These are phyloP conservation scores for Micromys minutus DNA, from an alignment of 2,113 vertebrate species.

Conservation along the genomic window DNA sequence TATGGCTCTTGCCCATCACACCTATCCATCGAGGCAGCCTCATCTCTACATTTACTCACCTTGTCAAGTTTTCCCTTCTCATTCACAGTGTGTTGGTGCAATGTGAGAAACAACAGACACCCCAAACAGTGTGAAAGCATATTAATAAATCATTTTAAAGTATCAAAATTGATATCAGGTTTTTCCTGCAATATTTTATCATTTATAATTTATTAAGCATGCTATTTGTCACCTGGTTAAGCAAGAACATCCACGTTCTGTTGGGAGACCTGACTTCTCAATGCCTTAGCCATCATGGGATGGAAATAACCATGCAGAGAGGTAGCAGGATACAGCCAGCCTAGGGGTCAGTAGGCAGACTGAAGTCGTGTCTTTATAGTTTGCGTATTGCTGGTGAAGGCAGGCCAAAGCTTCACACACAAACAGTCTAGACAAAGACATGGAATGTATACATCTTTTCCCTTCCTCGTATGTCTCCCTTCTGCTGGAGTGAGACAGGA, in stretches of 20 bases:
- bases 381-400: background rate
- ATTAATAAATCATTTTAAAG: slow-evolving; percentile 71
- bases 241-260: slow-evolving; percentile 54
- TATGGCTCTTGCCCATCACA: background rate
- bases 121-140: slow-evolving; percentile 35
- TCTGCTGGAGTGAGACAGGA: background rate
- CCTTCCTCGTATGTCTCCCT: background rate
- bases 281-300: background rate
- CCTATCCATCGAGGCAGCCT: background rate
- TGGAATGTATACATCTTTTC: background rate
- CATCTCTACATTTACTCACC: slow-evolving; percentile 3
- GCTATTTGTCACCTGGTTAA: slow-evolving; percentile 70
- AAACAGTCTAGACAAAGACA: background rate
- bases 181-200: slow-evolving; percentile 62
- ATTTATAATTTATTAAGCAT: slow-evolving; percentile 70
- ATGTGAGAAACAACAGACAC: slow-evolving; percentile 42
- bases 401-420: background rate
- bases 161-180: slow-evolving; percentile 64
- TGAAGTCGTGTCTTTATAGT: background rate
- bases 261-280: background rate
- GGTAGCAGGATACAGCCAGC: background rate
- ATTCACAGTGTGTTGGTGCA: background rate
- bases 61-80: slow-evolving; percentile 47
- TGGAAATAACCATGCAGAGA: background rate
- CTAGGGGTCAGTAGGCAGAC: background rate